Base-by-base conservation (phyloP, 2,797 vertebrate genomes). In the Danio jaintianensis region DNA sequence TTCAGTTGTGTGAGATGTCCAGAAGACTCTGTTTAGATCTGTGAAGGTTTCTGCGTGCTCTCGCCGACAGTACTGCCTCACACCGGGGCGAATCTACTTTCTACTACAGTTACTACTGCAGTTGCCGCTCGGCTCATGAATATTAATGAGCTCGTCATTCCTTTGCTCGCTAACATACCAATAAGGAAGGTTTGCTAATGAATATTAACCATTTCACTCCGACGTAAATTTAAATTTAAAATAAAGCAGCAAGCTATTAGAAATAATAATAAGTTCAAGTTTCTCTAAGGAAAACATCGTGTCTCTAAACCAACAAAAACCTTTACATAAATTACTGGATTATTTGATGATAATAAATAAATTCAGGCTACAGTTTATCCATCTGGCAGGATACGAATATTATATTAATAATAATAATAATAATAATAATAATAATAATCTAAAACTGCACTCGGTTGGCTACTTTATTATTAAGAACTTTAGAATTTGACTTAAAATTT, bases 41-140 rank as follows among this genome's bases (percentile, higher is more conserved):
- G 64, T 50, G 43, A 38, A 42, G n/a, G 16, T 43, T 55, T 78
- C 50, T 58, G 10, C 10, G 48, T 5, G 42, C 76, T 61, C n/a
- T 43, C 36, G n/a, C 55, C 66, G 55, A 61, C 66, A 42, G 45
- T 45, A 40, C 66, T 43, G 76, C 75, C 61, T 63, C 59, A 20
- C 59, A 75, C 12, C 59, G 11, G 52, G 40, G 56, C 62, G 20
- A 45, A n/a, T 43, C 55, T 40, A 29, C 29, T 59, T 56, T 18
- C 56, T 8, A 22, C n/a, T 20, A 15, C 4, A 38, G 22, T 5
- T n/a, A 18, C 13, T 4, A 6, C 22, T 16, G 22, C 20, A 3
- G 58, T 67, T 11, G 3, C 56, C 15, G 20, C 38, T 43, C 5
- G 2, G 11, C 40, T 72, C 58, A 79, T 79, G 48, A 72, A 72